Percentiles rank a stretch among this genome's conserved stretches.
phyloP scores from a whole-genome alignment of 2,113 vertebrate genomes.

The Chamaetylas fuelleborni region DNA sequence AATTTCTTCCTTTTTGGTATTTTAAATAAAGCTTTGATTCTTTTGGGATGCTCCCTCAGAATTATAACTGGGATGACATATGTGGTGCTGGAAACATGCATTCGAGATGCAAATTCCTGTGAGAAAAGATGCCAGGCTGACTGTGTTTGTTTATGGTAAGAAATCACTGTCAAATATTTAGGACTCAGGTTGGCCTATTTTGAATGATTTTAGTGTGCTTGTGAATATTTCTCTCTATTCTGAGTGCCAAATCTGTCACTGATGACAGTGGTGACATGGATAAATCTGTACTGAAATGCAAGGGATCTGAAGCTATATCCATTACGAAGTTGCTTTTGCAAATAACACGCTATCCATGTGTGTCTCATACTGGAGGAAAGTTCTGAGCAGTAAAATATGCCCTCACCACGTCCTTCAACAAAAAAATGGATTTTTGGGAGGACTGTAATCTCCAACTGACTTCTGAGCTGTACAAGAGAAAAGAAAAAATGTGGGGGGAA shows the following conservation, averaged over 20 bases:
- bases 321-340: not conserved
- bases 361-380: not conserved
- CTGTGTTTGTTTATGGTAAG: not conserved
- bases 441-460: not conserved
- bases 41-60: not conserved
- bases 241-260: not conserved
- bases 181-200: not conserved
- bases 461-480: not conserved
- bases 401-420: fast-evolving
- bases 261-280: not conserved
- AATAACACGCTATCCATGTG: not conserved
- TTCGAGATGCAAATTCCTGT: not conserved
- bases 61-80: not conserved
- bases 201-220: not conserved
- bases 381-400: not conserved
- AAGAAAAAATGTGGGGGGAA: not conserved
- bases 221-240: not conserved
- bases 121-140: not conserved
- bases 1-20: not conserved
- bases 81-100: not conserved
- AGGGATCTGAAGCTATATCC: not conserved
- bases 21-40: not conserved
- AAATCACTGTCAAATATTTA: not conserved
- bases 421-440: not conserved
- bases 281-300: not conserved